Evolutionary conservation across 2,113 vertebrate species (phyloP), one percentile per base, ranked within the genome.

Genomic region (Pseudopipra pipra): DNA sequence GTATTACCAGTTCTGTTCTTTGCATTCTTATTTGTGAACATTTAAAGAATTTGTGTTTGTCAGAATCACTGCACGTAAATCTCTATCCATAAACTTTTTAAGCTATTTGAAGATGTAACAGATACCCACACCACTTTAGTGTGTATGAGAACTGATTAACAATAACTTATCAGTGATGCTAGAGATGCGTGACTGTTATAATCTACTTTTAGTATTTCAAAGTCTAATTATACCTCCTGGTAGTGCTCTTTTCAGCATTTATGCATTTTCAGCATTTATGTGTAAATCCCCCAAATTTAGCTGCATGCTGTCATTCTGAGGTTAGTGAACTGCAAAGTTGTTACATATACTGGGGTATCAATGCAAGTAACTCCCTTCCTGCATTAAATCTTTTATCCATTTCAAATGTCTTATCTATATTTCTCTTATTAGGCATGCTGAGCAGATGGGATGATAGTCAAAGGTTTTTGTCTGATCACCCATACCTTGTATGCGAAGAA

Each of bases 381-480:
- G 41, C 19, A 20, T 79, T 66, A 77, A 55, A 43, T 55, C 5
- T 71, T 46, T 63, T 72, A 37, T 63, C 33, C 3, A 7, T 89
- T 92, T 90, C 81, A 63, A 74, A 5, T 73, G 68, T 44, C 62
- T 68, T 72, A 91, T 82, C 18, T 68, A 5, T 75, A 23, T 77
- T 96, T 97, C 84, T 97, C 85, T 93, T 86, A 65, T 1, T 87
- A 99, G 99, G 99, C 70, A 99, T 99, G 99, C 96, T 99, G 93
- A 98, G 98, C 89, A 98, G 99, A 97, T 99, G 99, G 99, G 99
- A 99, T 87, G 99, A 99, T 94, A 99, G 99, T 97, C 99, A 99
- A 96, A 98, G 98, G 68, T 99, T 99, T 98, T 98, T 99, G 31
- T 99, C 99, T 67, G 98, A 99, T 90, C 98, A 98, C 87, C 99